These are phyloP conservation scores for Nesospiza acunhae DNA, from an alignment of 2,113 vertebrate species.

Conservation along the genomic window DNA sequence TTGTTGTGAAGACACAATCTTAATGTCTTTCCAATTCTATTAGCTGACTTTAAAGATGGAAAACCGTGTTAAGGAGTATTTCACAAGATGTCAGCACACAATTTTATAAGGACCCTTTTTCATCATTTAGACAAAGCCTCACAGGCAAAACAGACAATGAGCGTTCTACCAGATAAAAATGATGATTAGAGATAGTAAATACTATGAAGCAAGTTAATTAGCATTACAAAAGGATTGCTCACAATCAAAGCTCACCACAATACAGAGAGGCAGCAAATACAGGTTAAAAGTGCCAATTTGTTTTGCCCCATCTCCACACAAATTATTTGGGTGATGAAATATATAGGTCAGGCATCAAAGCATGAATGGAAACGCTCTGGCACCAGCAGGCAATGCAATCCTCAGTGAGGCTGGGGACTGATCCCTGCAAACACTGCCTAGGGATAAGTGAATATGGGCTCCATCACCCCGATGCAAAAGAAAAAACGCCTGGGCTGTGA, in stretches of 20 bases:
- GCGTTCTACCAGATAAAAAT: not conserved
- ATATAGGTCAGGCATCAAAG: not conserved
- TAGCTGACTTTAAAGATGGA: conserved; percentile 59
- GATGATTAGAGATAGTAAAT: conserved; percentile 30
- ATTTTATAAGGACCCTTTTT: conserved; percentile 43
- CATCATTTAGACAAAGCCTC: conserved; percentile 48
- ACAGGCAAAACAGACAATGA: conserved; percentile 40
- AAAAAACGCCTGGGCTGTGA: not conserved
- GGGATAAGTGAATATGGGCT: not conserved
- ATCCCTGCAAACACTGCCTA: not conserved
- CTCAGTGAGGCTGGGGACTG: not conserved
- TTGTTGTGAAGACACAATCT: conserved; percentile 46
- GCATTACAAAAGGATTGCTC: conserved; percentile 27
- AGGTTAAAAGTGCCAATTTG: conserved; percentile 7
- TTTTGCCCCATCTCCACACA: not conserved
- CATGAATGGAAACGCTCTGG: not conserved
- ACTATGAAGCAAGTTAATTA: conserved; percentile 33
- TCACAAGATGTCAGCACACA: conserved; percentile 23
- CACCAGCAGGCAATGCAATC: not conserved
- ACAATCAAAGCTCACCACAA: conserved; percentile 7
- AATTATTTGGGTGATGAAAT: conserved; percentile 6
- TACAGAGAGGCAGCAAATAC: not conserved
- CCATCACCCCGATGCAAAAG: not conserved
- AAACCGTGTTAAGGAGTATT: conserved; percentile 38
- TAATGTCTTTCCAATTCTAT: conserved; percentile 51